Evolutionary conservation across 2,113 vertebrate genomes (phyloP).

Genomic region (Myrmecophaga tridactyla): DNA sequence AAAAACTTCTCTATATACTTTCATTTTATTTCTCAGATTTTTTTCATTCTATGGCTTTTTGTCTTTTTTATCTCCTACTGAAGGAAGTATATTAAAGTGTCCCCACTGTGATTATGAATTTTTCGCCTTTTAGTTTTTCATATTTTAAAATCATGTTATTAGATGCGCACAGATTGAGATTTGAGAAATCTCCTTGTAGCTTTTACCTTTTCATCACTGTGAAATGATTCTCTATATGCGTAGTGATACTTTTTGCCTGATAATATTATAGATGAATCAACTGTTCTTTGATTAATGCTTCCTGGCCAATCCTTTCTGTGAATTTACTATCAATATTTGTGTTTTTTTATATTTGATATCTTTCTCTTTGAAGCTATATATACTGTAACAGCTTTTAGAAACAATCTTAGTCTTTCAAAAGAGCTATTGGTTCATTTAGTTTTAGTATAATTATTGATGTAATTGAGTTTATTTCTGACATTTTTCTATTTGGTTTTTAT

Average conservation of each 20-base stretch:
- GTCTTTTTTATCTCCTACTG: not conserved
- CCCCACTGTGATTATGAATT: not conserved
- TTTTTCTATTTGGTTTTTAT: not conserved
- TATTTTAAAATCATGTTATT: not conserved
- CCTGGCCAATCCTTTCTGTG: no score
- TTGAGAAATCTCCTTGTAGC: not conserved
- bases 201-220: not conserved
- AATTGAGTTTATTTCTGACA: not conserved
- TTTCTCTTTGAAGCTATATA: not conserved
- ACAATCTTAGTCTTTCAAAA: not conserved
- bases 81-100: not conserved
- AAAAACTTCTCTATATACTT: not conserved
- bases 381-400: not conserved
- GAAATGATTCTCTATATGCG: not conserved
- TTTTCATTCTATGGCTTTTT: not conserved
- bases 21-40: not conserved
- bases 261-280: not conserved
- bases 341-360: not conserved
- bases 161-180: not conserved
- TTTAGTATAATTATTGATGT: not conserved
- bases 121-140: not conserved
- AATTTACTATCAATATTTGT: not conserved
- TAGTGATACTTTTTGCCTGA: not conserved
- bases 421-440: not conserved
- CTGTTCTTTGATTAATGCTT: not conserved